Percentiles rank a stretch among this genome's conserved stretches.
Conservation (phyloP, 2,797 vertebrate genomes). For the Enteromius anoplus region DNA sequence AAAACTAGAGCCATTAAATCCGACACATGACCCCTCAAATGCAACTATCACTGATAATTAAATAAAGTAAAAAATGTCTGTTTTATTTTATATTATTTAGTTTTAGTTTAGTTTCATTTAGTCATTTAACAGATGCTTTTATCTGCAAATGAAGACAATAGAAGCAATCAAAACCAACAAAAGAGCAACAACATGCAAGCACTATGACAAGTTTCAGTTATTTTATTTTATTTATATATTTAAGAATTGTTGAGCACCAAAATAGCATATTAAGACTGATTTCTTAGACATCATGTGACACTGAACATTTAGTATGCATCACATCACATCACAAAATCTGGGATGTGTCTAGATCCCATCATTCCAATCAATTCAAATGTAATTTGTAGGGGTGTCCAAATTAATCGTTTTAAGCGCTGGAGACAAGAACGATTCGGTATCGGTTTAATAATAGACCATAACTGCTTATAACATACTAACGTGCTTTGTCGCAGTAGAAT, state of each 20-base stretch:
- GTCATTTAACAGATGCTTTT: no score
- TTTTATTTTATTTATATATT: not conserved
- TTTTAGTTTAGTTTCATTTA: no score
- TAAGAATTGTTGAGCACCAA: not conserved
- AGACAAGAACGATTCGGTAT: no score
- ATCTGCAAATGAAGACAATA: no score
- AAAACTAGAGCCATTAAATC: not conserved
- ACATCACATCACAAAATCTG: not conserved
- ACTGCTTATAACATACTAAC: no score
- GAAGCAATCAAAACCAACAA: no score
- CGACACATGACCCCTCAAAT: not conserved
- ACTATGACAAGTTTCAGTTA: not conserved
- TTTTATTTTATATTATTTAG: no score
- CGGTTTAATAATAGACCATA: no score
- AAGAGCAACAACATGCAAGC: no score
- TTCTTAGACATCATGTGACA: not conserved
- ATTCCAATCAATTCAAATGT: not conserved
- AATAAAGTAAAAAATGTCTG: not conserved
- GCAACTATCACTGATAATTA: not conserved
- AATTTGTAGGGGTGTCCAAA: no score
- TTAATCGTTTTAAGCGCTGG: no score
- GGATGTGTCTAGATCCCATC: not conserved
- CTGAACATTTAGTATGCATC: not conserved
- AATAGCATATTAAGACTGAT: not conserved
- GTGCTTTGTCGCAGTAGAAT: no score